These are phyloP conservation scores for Xiphorhynchus elegans DNA, from an alignment of 2,113 vertebrate genomes.

Conservation along the genomic window DNA sequence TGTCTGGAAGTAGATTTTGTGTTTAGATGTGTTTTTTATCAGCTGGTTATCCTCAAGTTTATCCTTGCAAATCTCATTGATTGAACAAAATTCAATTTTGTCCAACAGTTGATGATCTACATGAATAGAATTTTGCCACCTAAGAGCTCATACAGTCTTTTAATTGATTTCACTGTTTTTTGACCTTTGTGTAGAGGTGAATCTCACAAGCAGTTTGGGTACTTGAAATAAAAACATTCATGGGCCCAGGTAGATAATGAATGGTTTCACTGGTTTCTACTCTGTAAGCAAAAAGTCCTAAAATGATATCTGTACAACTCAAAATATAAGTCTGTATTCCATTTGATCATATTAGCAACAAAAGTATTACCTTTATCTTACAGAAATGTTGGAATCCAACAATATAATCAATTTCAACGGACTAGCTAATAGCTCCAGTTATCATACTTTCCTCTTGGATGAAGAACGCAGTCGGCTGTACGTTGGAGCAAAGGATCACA, in stretches of 20 bases:
- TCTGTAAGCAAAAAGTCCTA: not conserved
- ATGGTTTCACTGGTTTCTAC: not conserved
- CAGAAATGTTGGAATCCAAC: conserved; percentile 97
- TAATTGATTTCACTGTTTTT: not conserved
- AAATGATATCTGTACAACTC: not conserved
- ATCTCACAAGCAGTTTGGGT: not conserved
- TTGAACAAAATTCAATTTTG: not conserved
- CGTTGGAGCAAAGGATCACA: conserved; percentile 96
- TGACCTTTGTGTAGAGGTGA: not conserved
- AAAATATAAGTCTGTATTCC: not conserved
- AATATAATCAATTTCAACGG: conserved; percentile 92
- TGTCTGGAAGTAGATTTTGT: not conserved
- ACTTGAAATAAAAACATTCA: not conserved
- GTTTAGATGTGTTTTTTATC: not conserved
- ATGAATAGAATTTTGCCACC: not conserved
- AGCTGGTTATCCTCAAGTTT: not conserved
- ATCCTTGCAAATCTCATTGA: not conserved
- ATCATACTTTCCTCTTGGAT: conserved; percentile 96
- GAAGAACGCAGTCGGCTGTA: conserved; percentile 92
- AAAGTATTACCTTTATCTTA: conserved; percentile 55
- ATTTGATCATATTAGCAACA: not conserved
- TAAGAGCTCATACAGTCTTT: not conserved
- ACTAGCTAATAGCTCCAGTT: conserved; percentile 91
- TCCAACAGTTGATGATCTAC: not conserved
- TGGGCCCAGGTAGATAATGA: not conserved